phyloP scores from a whole-genome alignment of 2,113 vertebrate genomes.

The Tricholaema leucomelas region DNA sequence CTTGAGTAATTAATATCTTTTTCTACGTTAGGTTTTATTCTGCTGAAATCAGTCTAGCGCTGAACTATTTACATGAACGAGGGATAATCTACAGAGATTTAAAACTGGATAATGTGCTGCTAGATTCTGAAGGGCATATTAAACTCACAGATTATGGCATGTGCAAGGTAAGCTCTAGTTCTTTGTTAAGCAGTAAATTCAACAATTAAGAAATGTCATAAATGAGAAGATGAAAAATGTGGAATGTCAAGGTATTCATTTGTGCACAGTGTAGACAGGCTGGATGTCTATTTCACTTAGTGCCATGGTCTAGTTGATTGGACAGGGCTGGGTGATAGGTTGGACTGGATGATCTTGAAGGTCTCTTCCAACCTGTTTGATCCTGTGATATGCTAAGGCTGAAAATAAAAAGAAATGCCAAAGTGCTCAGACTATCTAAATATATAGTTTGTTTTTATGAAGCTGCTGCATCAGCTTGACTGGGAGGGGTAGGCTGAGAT shows the following conservation, averaged over 20 bases:
- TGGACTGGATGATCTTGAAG: too few species aligned
- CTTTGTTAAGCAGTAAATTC: neutral
- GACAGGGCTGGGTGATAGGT: too few species aligned
- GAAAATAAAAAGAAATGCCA: neutral
- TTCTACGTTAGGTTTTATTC: slow-evolving; percentile 91
- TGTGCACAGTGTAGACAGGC: neutral
- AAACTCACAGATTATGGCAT: slow-evolving; percentile 99
- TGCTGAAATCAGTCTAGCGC: slow-evolving; percentile 96
- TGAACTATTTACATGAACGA: slow-evolving; percentile 98
- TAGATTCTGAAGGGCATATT: slow-evolving; percentile 98
- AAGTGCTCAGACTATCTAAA: neutral
- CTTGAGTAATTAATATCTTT: neutral
- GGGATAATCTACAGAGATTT: slow-evolving; percentile 99
- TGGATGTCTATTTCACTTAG: neutral
- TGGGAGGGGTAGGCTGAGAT: neutral
- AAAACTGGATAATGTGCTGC: slow-evolving; percentile 96
- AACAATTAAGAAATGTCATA: neutral
- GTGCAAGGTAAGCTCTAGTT: slow-evolving; percentile 88
- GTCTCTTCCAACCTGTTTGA: too few species aligned
- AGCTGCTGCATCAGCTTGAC: neutral
- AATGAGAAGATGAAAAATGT: neutral
- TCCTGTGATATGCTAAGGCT: too few species aligned
- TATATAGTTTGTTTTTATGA: neutral
- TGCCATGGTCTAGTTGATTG: too few species aligned
- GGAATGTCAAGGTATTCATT: neutral